Evolutionary conservation across 1,140 invertebrate genomes (phyloP).

Genomic region (Drosophila jambulina): DNA sequence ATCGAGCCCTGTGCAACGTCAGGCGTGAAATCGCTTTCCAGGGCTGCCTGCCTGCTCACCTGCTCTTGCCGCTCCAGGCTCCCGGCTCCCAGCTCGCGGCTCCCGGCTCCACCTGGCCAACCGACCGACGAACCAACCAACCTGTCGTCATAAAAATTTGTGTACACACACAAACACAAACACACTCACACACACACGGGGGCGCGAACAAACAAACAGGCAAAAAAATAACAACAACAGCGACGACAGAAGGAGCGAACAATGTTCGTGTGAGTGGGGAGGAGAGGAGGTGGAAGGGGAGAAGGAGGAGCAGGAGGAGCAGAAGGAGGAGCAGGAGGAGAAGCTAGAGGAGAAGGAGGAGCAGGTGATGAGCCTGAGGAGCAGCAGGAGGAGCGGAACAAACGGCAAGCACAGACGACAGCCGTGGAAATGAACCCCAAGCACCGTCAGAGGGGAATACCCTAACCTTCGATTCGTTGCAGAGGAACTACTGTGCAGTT

Average conservation of each 20-base stretch:
- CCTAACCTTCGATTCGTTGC: slow-evolving; percentile 8
- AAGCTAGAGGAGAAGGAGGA: background rate
- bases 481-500: slow-evolving; percentile 7
- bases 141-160: slow-evolving; percentile 81
- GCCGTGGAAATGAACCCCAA: slow-evolving; percentile 4
- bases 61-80: background rate
- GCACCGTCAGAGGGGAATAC: slow-evolving; percentile 15
- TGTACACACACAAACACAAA: slow-evolving; percentile 53
- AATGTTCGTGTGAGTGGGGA: slow-evolving; percentile 29
- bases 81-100: background rate
- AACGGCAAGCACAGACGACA: slow-evolving; percentile 15
- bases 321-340: too few species aligned
- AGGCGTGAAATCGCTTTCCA: slow-evolving; percentile 80
- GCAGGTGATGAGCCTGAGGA: slow-evolving; percentile 9
- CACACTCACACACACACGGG: slow-evolving; percentile 33
- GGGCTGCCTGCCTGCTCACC: slow-evolving; percentile 47
- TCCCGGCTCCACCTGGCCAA: background rate
- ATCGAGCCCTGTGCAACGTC: slow-evolving; percentile 50
- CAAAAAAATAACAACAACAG: slow-evolving; percentile 27
- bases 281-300: slow-evolving; percentile 1
- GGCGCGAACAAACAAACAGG: slow-evolving; percentile 31
- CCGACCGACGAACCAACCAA: slow-evolving; percentile 55
- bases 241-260: slow-evolving; percentile 37
- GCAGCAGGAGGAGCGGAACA: background rate
- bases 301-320: slow-evolving; percentile 5